phyloP scores from a whole-genome alignment of 2,888 invertebrate genomes.

The Morinoia aosen region DNA sequence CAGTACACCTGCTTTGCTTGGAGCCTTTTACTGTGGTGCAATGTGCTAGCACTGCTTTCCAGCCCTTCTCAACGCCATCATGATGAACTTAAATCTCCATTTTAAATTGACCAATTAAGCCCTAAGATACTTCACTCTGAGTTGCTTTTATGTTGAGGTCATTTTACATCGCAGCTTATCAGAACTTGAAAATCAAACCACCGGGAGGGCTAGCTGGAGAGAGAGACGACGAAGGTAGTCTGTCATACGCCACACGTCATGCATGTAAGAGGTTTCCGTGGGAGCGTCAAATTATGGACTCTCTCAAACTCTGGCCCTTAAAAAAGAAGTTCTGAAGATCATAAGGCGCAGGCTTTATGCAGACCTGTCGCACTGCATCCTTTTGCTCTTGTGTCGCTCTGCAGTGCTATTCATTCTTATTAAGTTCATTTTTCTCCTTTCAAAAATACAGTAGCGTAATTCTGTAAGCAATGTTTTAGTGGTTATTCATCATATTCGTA shows the following conservation, averaged over 20 bases:
- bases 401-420: not conserved
- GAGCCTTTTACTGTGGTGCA: not conserved
- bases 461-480: no score
- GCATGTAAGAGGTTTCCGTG: constrained; percentile 32
- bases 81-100: not conserved
- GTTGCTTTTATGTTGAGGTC: not conserved
- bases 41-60: no score
- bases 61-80: no score
- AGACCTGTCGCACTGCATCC: not conserved
- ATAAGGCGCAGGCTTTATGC: not conserved
- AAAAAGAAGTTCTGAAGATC: constrained; percentile 14
- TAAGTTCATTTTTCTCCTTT: not conserved
- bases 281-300: constrained; percentile 14
- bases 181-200: not conserved
- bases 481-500: no score
- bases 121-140: not conserved
- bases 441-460: not conserved
- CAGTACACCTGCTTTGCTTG: not conserved
- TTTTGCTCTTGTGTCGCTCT: not conserved
- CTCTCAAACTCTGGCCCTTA: not conserved
- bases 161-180: not conserved
- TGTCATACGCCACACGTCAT: constrained; percentile 41
- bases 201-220: not conserved
- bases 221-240: not conserved
- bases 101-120: not conserved